Evolutionary conservation across 2,113 vertebrate genomes (phyloP), one percentile per base, ranked within the genome.

Genomic region (Seriola aureovittata): DNA sequence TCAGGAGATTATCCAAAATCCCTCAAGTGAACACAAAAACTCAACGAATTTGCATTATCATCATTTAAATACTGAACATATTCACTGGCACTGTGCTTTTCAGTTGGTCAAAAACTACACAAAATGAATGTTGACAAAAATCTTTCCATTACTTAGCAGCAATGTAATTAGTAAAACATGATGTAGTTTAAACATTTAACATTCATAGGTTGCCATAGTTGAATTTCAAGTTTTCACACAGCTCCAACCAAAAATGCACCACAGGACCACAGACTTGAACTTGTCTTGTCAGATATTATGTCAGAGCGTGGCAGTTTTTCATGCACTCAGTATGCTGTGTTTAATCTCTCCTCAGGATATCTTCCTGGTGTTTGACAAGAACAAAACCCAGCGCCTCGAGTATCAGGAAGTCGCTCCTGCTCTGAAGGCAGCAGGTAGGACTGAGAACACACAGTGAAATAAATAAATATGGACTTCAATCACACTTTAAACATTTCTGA

Each of bases 281-380:
- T 11, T 16, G 44, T 46, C 44, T 46, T 38, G 13, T 46, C 42
- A 11, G 46, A 17, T 16, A 48, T 57, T 57, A 10, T 57, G 54
- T 57, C n/a, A 2, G 52, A 25, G 44, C 1, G 2, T 4, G 1
- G 44, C 17, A 29, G 36, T 40, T 8, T 48, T 9, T 36, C 25
- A 4, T 59, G 10, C 8, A 1, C 44, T 44, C 42, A 44, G 11
- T 44, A 44, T 1, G 32, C 16, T 19, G 6, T 55, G 13, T 65
- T 32, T 25, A 46, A 57, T 82, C 19, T 90, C 34, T 80, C 25
- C 46, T 55, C 81, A 96, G 95, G 87, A 94, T 21, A 95, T 96
- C 48, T 96, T 96, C 73, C 73, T 95, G 79, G 83, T 21, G 7
- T 89, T 91, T 72, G 94, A 95, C 85, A 93, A 86, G 81, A 93